Evolutionary conservation across 2,113 vertebrate genomes (phyloP), one percentile per base, ranked within the genome.

Genomic region (Myodes glareolus): DNA sequence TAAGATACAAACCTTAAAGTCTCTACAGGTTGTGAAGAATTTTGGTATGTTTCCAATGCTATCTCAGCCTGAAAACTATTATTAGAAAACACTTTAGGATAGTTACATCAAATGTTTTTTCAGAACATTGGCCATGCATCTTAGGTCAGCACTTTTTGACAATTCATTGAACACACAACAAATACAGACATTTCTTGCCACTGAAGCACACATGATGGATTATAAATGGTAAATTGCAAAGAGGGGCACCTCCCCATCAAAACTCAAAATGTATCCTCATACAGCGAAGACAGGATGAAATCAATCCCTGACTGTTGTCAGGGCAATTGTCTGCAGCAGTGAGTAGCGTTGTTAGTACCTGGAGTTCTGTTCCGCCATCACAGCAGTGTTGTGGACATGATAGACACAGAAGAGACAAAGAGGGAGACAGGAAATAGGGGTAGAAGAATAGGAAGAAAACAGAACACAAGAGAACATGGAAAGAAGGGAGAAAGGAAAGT

Each of bases 271-370:
- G 95, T 68, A 63, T 23, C 78, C 81, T 78, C 88, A 10, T 92
- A 68, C 78, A 85, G 31, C 7, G 92, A 93, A 50, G 97, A 96
- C 86, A 94, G 50, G 31, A 88, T 68, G 36, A 63, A 87, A 72
- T 87, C 97, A 98, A 97, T 97, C 84, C 94, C 88, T 92, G 80
- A 27, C 86, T 97, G 47, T 96, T 98, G 97, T 95, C 94, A 95
- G 97, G 76, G 45, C 67, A 93, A 95, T 88, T 96, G 9, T 93
- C 97, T 96, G 12, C 80, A 96, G 42, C 23, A 61, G 86, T 96
- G 96, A 86, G 47, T 61, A 65, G 33, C 45, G 72, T 14, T 90
- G 95, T 97, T 97, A 91, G 58, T 96, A 75, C 55, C 67, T 96
- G 90, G 47, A 91, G 80, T 39, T 96, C 52, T 80, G 8, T 61